Conservation (phyloP, 2,113 vertebrate species). For the Malurus melanocephalus region DNA sequence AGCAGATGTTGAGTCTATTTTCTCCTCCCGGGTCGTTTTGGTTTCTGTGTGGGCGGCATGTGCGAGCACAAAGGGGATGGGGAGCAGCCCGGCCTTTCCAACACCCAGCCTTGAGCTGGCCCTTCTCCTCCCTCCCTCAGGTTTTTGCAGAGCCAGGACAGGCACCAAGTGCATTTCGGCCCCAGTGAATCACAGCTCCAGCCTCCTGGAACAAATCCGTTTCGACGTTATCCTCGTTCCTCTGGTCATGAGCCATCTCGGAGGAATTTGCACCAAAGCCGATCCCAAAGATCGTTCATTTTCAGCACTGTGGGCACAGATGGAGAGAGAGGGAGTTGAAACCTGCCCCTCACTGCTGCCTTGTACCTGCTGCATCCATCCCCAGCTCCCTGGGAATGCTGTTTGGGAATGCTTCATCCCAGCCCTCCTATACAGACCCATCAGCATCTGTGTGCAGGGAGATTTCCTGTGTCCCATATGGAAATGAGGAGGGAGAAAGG, state of each 20-base stretch:
- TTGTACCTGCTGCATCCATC: not conserved
- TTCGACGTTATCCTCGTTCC: not conserved
- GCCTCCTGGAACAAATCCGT: not conserved
- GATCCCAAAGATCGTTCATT: not conserved
- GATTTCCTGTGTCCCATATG: fast-evolving
- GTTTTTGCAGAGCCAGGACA: not conserved
- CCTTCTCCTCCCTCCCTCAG: fast-evolving
- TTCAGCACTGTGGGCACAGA: fast-evolving
- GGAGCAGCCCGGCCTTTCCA: slow-evolving; percentile 53
- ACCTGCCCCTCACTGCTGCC: fast-evolving
- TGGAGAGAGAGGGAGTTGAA: not conserved
- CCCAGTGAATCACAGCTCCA: not conserved
- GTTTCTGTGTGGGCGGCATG: slow-evolving; percentile 76
- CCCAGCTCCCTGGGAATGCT: not conserved
- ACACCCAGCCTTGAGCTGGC: not conserved
- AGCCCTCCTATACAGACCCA: fast-evolving
- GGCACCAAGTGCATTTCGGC: not conserved
- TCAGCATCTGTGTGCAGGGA: fast-evolving
- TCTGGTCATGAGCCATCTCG: not conserved
- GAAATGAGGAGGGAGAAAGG: not conserved
- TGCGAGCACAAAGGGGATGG: slow-evolving; percentile 75
- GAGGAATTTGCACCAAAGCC: not conserved
- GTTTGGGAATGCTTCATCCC: not conserved
- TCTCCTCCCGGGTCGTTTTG: slow-evolving; percentile 55
- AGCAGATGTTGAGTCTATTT: slow-evolving; percentile 57